Conservation (phyloP, 2,797 vertebrate genomes). For the Gadopsis bispinosus region DNA sequence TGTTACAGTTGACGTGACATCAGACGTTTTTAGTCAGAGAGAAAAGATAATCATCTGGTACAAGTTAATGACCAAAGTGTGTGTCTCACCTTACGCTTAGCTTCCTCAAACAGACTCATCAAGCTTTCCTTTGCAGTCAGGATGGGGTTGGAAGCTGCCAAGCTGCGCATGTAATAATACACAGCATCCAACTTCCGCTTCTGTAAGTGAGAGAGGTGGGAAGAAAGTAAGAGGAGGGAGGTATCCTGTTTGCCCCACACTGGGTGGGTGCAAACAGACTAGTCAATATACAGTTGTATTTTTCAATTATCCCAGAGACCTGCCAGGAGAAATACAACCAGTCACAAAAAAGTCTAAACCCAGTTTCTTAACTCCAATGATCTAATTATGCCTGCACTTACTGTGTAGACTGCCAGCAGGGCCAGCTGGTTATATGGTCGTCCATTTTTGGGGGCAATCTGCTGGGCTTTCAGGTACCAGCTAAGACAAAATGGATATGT, state of each 20-base stretch:
- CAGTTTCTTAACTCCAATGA: background rate
- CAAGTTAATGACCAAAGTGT: background rate
- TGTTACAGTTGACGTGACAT: background rate
- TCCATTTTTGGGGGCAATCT: slow-evolving; percentile 99
- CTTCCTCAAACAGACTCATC: slow-evolving; percentile 99
- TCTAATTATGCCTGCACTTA: slow-evolving; percentile 73
- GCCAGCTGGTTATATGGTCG: slow-evolving; percentile 98
- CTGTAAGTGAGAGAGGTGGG: slow-evolving; percentile 75
- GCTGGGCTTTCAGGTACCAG: slow-evolving; percentile 99
- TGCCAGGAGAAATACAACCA: background rate
- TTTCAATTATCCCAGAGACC: background rate
- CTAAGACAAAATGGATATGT: slow-evolving; percentile 74
- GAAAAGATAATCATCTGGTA: background rate
- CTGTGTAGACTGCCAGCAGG: slow-evolving; percentile 96
- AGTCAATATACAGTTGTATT: background rate
- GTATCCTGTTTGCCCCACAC: background rate
- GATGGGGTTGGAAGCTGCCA: slow-evolving; percentile 98
- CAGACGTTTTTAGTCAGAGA: background rate
- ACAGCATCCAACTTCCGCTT: slow-evolving; percentile 98
- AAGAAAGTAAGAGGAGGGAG: slow-evolving; percentile 4
- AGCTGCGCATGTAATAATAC: slow-evolving; percentile 99
- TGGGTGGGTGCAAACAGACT: background rate
- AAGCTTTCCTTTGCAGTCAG: slow-evolving; percentile 98
- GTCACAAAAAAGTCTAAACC: background rate
- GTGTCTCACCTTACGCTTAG: slow-evolving; percentile 93